A percentile compares a stretch with the other conserved stretches of the same genome.
Conservation (phyloP, 1,140 invertebrate genomes). For the Spodoptera litura region DNA sequence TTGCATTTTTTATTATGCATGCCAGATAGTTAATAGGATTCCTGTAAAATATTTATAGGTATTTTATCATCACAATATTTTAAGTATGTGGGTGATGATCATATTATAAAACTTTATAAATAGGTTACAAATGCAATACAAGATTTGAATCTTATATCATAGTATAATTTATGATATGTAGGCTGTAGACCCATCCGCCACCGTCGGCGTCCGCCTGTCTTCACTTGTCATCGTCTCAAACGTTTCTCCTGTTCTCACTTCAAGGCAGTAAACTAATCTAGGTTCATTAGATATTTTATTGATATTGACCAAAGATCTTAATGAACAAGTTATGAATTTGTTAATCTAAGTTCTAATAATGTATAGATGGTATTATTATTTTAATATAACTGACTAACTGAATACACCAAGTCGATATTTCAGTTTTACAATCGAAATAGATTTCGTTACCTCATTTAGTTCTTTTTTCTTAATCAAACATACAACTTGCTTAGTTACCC, state of each 20-base stretch:
- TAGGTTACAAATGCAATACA: background rate
- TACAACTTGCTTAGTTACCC: too few relatives aligned
- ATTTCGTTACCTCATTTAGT: too few relatives aligned
- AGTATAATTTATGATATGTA: background rate
- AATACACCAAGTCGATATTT: too few relatives aligned
- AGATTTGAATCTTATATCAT: too few relatives aligned
- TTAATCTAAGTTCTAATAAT: too few relatives aligned
- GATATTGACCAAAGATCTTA: too few relatives aligned
- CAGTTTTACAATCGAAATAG: too few relatives aligned
- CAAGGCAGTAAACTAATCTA: background rate
- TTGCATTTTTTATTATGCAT: slow-evolving; percentile 84
- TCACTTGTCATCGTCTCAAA: background rate
- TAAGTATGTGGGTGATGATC: slow-evolving; percentile 26
- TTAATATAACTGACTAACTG: too few relatives aligned
- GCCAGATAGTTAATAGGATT: slow-evolving; percentile 77
- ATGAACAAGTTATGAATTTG: too few relatives aligned
- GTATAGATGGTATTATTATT: too few relatives aligned
- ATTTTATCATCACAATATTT: slow-evolving; percentile 29
- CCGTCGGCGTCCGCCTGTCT: slow-evolving; percentile 13
- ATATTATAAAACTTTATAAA: background rate
- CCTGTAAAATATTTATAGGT: slow-evolving; percentile 64
- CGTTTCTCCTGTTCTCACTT: background rate
- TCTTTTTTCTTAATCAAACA: too few relatives aligned
- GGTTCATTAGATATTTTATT: background rate
- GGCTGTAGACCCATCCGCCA: background rate